Conservation (phyloP, 2,113 vertebrate genomes). For the Apteryx owenii region DNA sequence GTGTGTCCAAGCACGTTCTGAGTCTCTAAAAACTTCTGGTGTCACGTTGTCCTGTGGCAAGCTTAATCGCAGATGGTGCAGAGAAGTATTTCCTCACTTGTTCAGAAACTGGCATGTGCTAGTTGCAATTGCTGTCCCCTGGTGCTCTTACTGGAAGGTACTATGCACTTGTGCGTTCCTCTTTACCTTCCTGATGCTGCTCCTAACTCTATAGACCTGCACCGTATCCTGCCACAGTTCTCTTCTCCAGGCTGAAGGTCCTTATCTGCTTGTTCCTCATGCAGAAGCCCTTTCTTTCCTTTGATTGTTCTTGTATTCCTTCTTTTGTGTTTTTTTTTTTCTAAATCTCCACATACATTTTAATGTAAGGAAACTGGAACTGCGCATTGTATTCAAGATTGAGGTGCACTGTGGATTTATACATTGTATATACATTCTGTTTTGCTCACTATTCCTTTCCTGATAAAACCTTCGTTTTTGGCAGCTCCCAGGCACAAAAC, state of each 20-base stretch:
- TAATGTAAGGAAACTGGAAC: background rate
- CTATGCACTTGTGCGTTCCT: background rate
- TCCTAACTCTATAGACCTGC: background rate
- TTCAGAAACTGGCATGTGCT: background rate
- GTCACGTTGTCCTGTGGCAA: accelerated
- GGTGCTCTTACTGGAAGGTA: background rate
- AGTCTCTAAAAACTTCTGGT: background rate
- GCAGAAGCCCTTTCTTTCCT: background rate
- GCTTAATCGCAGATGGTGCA: accelerated
- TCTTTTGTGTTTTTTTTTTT: too few species aligned
- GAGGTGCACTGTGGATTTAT: background rate
- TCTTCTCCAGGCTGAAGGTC: background rate
- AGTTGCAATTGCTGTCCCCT: background rate
- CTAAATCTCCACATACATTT: background rate
- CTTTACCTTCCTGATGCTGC: background rate
- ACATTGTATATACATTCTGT: accelerated
- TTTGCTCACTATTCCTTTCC: background rate
- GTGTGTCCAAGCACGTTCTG: background rate
- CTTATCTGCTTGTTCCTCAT: background rate
- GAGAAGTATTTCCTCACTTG: background rate
- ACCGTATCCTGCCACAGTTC: background rate
- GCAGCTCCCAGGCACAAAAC: background rate
- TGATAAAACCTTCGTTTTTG: background rate
- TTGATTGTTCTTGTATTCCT: background rate
- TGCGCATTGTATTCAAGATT: background rate